phyloP scores from a whole-genome alignment of 1,140 invertebrate genomes.

The Drosophila mauritiana region DNA sequence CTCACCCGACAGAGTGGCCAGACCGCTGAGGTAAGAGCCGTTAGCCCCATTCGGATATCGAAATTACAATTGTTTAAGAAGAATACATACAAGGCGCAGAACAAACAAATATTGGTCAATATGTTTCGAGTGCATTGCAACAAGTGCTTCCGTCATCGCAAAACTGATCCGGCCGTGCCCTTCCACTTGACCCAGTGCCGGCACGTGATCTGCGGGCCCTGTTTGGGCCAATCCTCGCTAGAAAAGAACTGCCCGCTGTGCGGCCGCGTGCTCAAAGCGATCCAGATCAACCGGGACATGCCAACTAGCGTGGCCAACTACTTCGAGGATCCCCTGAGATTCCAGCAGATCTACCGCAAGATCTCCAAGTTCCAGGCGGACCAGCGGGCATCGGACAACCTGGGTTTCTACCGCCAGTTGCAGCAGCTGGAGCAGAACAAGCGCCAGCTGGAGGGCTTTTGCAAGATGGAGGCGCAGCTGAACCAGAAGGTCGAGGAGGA shows the following conservation, averaged over 20 bases:
- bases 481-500: conserved; percentile 21
- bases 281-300: conserved; percentile 36
- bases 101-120: not conserved
- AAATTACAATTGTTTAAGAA: too few relatives aligned
- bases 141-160: conserved; percentile 23
- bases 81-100: too few relatives aligned
- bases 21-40: too few relatives aligned
- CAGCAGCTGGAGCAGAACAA: not conserved
- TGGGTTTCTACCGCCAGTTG: conserved; percentile 8
- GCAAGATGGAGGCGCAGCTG: conserved; percentile 43
- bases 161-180: not conserved
- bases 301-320: conserved; percentile 39
- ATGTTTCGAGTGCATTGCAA: conserved; percentile 62
- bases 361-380: conserved; percentile 52
- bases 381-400: conserved; percentile 28
- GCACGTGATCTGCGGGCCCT: conserved; percentile 45
- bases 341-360: conserved; percentile 32
- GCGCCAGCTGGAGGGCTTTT: conserved; percentile 28
- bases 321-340: conserved; percentile 43
- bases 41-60: too few relatives aligned
- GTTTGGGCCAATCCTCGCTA: not conserved
- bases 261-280: not conserved
- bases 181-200: conserved; percentile 49
- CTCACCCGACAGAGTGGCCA: too few relatives aligned
- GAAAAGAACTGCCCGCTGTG: conserved; percentile 42